These are phyloP conservation scores for Campoplex capitator DNA, from an alignment of 2,888 invertebrate genomes.

Conservation along the genomic window DNA sequence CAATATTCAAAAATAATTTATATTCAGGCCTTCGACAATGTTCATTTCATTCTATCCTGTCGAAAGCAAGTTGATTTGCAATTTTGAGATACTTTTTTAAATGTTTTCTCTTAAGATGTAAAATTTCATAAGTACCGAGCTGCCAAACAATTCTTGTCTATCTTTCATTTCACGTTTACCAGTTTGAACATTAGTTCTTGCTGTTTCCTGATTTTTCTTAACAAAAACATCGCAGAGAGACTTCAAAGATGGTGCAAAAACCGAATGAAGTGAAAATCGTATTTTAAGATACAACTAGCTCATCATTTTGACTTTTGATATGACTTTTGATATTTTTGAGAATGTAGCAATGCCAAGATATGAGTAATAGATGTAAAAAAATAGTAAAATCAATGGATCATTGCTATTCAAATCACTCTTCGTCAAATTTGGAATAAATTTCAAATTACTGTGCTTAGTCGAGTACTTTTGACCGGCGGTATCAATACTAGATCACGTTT, in stretches of 20 bases:
- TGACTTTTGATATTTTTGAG: neutral
- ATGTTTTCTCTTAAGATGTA: neutral
- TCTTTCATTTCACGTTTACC: neutral
- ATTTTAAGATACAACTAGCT: neutral
- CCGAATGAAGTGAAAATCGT: neutral
- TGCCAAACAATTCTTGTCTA: neutral
- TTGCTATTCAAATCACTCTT: neutral
- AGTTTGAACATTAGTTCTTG: neutral
- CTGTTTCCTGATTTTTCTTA: neutral
- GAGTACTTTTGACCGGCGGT: conserved; percentile 15
- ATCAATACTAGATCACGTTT: conserved; percentile 24
- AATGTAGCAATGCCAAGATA: neutral
- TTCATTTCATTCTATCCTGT: neutral
- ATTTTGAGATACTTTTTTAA: neutral
- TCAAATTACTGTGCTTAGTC: too few species aligned
- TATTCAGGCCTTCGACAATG: neutral
- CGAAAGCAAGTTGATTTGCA: neutral
- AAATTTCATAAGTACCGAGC: neutral
- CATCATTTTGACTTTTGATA: neutral
- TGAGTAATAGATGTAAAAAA: neutral
- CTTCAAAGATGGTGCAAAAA: neutral
- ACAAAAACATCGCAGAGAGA: neutral
- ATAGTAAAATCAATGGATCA: neutral
- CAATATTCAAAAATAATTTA: neutral
- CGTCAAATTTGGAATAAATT: neutral